Base-by-base conservation (phyloP, 2,797 vertebrate genomes). In the Labeo calbasu region DNA sequence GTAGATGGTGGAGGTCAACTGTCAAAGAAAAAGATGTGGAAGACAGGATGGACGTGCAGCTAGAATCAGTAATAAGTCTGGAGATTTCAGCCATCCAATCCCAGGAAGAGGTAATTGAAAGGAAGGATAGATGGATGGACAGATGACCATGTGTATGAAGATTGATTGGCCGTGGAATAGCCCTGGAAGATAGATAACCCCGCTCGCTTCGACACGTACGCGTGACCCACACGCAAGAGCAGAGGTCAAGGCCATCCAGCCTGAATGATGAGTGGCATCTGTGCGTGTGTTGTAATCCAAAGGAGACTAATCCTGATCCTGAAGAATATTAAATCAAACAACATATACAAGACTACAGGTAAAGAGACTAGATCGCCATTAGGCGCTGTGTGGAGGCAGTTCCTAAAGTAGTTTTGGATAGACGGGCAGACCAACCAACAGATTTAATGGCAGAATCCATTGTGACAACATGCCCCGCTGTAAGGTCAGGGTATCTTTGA, bases 211-310 rank as follows among this genome's bases (percentile, higher is more conserved):
- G 13, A 70, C 50, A 32, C 3, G 13, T 21, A 55, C 2, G 2
- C 46, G 15, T 53, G 63, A 5, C 48, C 17, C 63, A 46, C 25
- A 55, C 82, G 53, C 23, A 48, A 84, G 59, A 57, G 4, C 70
- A 46, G 23, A 82, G 88, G 86, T 86, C 68, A 83, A 84, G 82
- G 72, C 43, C 51, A 75, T 63, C 43, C 19, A 51, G 25, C 70
- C 46, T 80, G 57, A 46, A 81, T 83, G 66, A 87, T 76, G 51
- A 50, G 57, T 65, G 70, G 15, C 15, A 17, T 10, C 59, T 48
- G 57, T 72, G 25, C 32, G 2, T 55, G 80, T 70, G 36, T 65
- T 53, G 40, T 10, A 25, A 76, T 28, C 32, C 50, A 13, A 40
- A 25, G 32, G 73, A 59, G 32, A 40, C 32, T n/a, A 40, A 77